Percentiles rank a stretch among this genome's conserved stretches.
Conservation (phyloP, 2,888 invertebrate species). For the Drosophila birchii region DNA sequence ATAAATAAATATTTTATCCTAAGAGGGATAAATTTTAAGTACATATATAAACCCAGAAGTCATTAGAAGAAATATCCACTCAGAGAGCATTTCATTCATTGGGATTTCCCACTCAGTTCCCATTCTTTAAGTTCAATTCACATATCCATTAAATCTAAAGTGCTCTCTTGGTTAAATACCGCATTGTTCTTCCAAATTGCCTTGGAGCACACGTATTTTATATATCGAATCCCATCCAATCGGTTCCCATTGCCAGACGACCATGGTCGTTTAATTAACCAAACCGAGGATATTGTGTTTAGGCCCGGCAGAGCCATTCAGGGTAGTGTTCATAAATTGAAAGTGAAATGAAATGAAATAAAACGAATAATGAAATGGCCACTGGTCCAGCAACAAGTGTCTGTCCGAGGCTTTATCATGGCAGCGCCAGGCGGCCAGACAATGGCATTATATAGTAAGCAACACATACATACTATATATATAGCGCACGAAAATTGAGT, state of each 20-base stretch:
- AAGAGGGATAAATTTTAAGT: not conserved
- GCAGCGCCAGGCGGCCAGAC: conserved; percentile 27
- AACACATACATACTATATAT: not conserved
- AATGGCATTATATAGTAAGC: conserved; percentile 27
- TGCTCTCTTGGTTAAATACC: conserved; percentile 28
- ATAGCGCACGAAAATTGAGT: conserved; percentile 53
- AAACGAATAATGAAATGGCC: conserved; percentile 47
- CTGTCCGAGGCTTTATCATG: conserved; percentile 33
- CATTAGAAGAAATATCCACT: not conserved
- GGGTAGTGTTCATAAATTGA: conserved; percentile 54
- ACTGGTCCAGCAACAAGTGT: conserved; percentile 16
- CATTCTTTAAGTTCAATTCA: conserved; percentile 17
- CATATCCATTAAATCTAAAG: conserved; percentile 25
- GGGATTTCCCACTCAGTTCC: not conserved
- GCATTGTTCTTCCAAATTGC: conserved; percentile 29
- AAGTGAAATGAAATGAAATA: conserved; percentile 58
- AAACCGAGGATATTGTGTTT: conserved; percentile 30
- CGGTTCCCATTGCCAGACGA: conserved; percentile 5
- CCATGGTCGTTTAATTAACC: conserved; percentile 40
- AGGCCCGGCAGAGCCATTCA: conserved; percentile 26
- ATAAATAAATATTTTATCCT: not conserved
- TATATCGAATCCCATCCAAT: conserved; percentile 17
- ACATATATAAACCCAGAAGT: not conserved
- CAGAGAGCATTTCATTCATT: not conserved
- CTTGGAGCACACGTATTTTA: conserved; percentile 16